Evolutionary conservation across 2,797 vertebrate genomes (phyloP).

Genomic region (Arrhamphus sclerolepis): DNA sequence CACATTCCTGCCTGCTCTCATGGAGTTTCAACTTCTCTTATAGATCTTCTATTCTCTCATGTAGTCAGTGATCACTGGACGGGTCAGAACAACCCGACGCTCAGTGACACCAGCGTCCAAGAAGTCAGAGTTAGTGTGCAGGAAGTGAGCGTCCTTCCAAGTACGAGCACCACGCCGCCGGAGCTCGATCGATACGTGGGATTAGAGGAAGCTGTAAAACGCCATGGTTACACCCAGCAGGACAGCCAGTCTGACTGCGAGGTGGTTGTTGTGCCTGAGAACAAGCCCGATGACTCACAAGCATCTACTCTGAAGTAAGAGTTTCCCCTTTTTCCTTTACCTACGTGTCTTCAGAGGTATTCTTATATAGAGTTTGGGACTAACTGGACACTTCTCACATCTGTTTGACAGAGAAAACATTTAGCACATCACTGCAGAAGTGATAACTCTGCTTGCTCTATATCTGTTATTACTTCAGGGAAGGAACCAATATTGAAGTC

Average conservation of each 20-base stretch:
- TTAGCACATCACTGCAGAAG: too few species aligned
- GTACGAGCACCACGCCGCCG: conserved; percentile 62
- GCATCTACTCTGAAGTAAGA: conserved; percentile 74
- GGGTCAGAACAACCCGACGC: conserved; percentile 74
- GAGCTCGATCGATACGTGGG: conserved; percentile 50
- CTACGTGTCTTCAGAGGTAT: not conserved
- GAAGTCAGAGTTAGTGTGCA: conserved; percentile 80
- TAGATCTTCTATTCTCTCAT: conserved; percentile 84
- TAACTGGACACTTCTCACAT: too few species aligned
- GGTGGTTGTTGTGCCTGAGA: conserved; percentile 70
- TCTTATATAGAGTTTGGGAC: too few species aligned
- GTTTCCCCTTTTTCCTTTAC: not conserved
- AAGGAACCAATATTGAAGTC: conserved; percentile 85
- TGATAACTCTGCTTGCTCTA: too few species aligned
- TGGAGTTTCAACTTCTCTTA: conserved; percentile 80
- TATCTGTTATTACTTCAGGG: conserved; percentile 67
- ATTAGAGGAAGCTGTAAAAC: conserved; percentile 66
- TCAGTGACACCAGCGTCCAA: conserved; percentile 67
- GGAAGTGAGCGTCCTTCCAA: conserved; percentile 76
- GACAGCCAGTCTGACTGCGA: conserved; percentile 76
- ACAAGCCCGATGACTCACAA: conserved; percentile 64
- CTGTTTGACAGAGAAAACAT: too few species aligned
- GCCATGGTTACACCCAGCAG: conserved; percentile 60
- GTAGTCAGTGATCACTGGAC: conserved; percentile 89
- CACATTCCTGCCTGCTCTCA: conserved; percentile 61